Evolutionary conservation across 2,797 vertebrate genomes (phyloP).

Genomic region (Ispidina picta): DNA sequence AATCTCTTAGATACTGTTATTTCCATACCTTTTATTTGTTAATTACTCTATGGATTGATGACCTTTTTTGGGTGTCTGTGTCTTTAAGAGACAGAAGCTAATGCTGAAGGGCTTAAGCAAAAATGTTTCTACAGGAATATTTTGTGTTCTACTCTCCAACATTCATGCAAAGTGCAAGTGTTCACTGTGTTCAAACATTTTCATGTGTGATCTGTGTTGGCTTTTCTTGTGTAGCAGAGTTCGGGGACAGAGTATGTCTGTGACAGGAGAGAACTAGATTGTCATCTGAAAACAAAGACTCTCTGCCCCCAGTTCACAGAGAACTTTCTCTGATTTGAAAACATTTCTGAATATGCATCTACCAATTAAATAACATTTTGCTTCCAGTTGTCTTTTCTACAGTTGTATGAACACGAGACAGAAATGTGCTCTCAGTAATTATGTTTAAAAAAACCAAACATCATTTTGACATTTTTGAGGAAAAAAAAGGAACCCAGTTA

Average conservation of each 20-base stretch:
- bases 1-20: not conserved
- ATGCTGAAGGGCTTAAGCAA: not conserved
- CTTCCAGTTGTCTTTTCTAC: not conserved
- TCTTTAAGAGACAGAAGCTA: not conserved
- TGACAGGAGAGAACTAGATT: not conserved
- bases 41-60: not conserved
- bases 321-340: not conserved
- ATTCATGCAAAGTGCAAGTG: not conserved
- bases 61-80: not conserved
- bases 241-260: not conserved
- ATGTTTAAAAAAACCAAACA: not conserved
- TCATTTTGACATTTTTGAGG: not conserved
- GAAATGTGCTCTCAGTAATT: not conserved
- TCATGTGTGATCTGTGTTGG: not conserved
- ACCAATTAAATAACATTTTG: not conserved
- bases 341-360: not conserved
- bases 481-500: not conserved
- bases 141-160: not conserved
- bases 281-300: not conserved
- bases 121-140: not conserved
- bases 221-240: not conserved
- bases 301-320: not conserved
- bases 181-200: not conserved
- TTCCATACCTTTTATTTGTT: not conserved
- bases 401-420: not conserved